Conservation (phyloP, 2,113 vertebrate genomes). For the Chionodraco myersi region DNA sequence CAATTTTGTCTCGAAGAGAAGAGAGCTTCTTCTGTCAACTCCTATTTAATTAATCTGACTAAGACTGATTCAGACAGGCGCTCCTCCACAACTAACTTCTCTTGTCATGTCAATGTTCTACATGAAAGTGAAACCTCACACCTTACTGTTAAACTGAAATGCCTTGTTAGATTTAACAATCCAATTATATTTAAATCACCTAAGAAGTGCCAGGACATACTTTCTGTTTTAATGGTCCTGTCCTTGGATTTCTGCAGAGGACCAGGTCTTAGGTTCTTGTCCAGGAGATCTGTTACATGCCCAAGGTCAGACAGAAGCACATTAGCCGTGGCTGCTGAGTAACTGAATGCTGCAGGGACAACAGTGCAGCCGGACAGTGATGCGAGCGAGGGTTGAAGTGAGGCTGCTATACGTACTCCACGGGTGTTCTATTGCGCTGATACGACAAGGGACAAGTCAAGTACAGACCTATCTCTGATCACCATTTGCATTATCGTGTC, state of each 20-base stretch:
- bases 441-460: conserved; percentile 64
- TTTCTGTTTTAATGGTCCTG: conserved; percentile 4
- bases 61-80: conserved; percentile 8
- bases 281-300: conserved; percentile 51
- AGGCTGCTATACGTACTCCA: conserved; percentile 53
- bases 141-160: conserved; percentile 15
- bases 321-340: conserved; percentile 35
- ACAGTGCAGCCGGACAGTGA: conserved; percentile 39
- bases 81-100: background rate
- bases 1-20: conserved; percentile 4
- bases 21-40: conserved; percentile 19
- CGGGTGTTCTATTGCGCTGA: conserved; percentile 82
- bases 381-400: conserved; percentile 52
- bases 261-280: conserved; percentile 33
- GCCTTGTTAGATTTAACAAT: conserved; percentile 17
- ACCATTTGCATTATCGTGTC: background rate
- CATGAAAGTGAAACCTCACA: conserved; percentile 25
- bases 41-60: background rate
- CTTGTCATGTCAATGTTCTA: conserved; percentile 19
- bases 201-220: conserved; percentile 11
- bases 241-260: conserved; percentile 39
- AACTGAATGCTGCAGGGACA: conserved; percentile 59
- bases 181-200: conserved; percentile 2
- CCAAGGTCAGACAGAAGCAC: conserved; percentile 64
- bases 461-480: conserved; percentile 43